Evolutionary conservation across 37 sponge, comb jelly and placozoan species (phyloP).

Genomic region (Aplysina aerophoba): DNA sequence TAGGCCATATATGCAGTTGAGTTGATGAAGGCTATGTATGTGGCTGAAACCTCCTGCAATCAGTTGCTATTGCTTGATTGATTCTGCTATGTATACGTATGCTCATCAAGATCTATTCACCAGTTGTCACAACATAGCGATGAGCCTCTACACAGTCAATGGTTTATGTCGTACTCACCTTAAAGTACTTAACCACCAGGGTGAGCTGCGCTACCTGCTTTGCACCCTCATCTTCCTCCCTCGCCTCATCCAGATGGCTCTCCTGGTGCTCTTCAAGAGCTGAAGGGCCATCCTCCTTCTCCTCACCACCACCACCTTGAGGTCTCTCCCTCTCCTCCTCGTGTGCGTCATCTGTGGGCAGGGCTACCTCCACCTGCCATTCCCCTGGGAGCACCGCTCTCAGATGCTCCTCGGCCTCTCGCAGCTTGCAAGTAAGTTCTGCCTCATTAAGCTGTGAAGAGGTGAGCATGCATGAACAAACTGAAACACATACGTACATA

Average conservation of each 20-base stretch:
- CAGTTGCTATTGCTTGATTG: no score
- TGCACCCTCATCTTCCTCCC: conserved; percentile 2
- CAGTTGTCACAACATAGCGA: no score
- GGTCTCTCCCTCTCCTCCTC: background rate
- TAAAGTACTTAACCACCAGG: conserved; percentile 55
- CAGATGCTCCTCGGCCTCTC: conserved; percentile 47
- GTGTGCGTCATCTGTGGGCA: background rate
- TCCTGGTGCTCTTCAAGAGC: background rate
- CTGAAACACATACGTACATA: background rate
- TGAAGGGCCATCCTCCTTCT: background rate
- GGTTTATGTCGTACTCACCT: conserved; percentile 45
- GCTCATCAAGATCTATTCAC: no score
- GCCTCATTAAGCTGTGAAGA: conserved; percentile 29
- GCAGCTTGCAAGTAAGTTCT: conserved; percentile 41
- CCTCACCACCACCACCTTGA: conserved; percentile 34
- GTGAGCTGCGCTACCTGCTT: conserved; percentile 51
- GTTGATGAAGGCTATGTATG: no score
- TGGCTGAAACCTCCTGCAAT: no score
- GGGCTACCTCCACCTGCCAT: background rate
- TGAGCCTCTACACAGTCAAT: no score
- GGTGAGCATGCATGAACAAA: background rate
- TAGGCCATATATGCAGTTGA: no score
- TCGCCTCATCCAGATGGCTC: background rate
- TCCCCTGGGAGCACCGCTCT: conserved; percentile 39
- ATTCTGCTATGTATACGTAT: no score